phyloP scores from a whole-genome alignment of 35 echinoderm and acorn worm genomes.

The Lytechinus variegatus region DNA sequence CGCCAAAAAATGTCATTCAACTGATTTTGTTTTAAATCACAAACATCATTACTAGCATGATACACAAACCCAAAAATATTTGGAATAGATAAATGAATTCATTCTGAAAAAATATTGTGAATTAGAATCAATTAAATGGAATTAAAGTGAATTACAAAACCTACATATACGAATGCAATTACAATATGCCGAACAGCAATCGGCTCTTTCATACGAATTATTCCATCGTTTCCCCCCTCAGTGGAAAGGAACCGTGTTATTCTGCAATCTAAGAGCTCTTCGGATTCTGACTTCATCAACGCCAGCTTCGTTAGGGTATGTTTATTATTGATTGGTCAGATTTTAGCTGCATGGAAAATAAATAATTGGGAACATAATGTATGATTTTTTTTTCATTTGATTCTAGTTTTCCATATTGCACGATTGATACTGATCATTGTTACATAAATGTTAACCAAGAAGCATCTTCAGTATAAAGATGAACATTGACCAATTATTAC shows the following conservation, averaged over 20 bases:
- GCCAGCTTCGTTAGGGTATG: constrained; percentile 48
- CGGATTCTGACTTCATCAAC: constrained; percentile 57
- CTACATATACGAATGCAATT: not conserved
- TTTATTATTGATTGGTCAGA: not conserved
- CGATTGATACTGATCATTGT: not conserved
- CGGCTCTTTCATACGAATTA: not conserved
- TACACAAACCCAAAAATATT: not conserved
- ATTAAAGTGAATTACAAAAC: not conserved
- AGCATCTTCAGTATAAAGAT: too few species aligned
- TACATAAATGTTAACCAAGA: not conserved
- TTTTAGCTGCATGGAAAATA: not conserved
- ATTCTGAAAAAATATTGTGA: too few species aligned
- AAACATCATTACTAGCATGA: not conserved
- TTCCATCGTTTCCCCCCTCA: not conserved
- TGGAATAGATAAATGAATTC: not conserved
- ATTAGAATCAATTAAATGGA: not conserved
- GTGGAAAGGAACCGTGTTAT: constrained; percentile 31
- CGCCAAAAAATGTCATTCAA: not conserved
- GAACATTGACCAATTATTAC: too few species aligned
- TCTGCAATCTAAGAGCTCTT: not conserved
- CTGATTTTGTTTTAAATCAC: too few species aligned
- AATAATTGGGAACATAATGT: not conserved
- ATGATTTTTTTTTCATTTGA: not conserved
- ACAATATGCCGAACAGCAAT: not conserved
- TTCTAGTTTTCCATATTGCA: not conserved